These are phyloP conservation scores for Ecdyonurus torrentis DNA, from an alignment of 2,888 invertebrate species.

Conservation along the genomic window DNA sequence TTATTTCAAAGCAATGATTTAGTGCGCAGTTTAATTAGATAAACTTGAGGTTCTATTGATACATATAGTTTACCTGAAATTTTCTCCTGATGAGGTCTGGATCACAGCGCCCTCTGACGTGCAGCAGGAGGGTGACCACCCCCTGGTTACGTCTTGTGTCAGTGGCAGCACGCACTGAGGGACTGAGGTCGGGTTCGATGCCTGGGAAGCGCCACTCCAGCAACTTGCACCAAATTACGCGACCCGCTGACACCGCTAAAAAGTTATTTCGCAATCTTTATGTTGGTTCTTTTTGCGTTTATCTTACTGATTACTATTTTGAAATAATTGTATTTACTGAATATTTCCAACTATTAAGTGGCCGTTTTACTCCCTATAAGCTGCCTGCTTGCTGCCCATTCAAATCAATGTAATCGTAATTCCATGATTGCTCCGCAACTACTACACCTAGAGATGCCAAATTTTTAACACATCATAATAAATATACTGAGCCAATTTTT, in stretches of 20 bases:
- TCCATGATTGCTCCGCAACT: too few relatives aligned
- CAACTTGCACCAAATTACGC: slow-evolving; percentile 3
- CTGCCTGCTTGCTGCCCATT: too few relatives aligned
- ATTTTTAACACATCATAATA: too few relatives aligned
- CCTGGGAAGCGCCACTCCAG: slow-evolving; percentile 2
- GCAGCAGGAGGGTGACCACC: slow-evolving; percentile 49
- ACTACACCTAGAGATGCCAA: too few relatives aligned
- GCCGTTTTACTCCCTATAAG: too few relatives aligned
- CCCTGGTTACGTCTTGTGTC: slow-evolving; percentile 59
- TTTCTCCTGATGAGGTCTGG: slow-evolving; percentile 10
- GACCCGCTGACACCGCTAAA: slow-evolving; percentile 1
- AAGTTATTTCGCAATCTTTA: background rate
- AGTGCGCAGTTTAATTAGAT: background rate
- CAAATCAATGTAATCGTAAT: too few relatives aligned
- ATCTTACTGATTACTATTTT: too few relatives aligned
- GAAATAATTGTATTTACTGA: too few relatives aligned
- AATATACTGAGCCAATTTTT: too few relatives aligned
- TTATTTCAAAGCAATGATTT: background rate
- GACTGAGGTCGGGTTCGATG: background rate
- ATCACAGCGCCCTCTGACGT: slow-evolving; percentile 35
- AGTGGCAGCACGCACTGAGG: slow-evolving; percentile 42
- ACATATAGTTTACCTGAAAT: background rate
- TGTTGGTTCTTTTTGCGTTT: too few relatives aligned
- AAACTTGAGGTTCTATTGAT: background rate
- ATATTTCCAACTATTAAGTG: too few relatives aligned